phyloP scores from a whole-genome alignment of 2,113 vertebrate genomes.

The Strix uralensis region DNA sequence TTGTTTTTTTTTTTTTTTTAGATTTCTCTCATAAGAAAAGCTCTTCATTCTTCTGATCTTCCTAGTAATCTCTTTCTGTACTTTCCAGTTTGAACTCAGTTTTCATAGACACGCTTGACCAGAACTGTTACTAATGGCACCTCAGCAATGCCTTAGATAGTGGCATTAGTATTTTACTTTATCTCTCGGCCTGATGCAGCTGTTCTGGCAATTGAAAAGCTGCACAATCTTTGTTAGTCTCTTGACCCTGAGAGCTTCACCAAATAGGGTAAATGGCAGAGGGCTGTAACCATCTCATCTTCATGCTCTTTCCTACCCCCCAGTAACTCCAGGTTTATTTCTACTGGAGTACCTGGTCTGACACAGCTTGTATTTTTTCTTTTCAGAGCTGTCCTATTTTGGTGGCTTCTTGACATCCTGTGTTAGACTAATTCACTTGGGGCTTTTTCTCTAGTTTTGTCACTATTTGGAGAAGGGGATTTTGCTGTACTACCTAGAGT shows the following conservation, averaged over 20 bases:
- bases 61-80: not conserved
- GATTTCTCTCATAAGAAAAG: not conserved
- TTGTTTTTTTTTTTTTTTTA: not conserved
- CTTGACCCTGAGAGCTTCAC: not conserved
- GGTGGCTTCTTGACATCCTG: not conserved
- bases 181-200: not conserved
- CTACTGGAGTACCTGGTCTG: not conserved
- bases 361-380: not conserved
- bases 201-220: not conserved
- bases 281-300: not conserved
- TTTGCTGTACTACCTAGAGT: not conserved
- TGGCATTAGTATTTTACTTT: not conserved
- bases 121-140: not conserved
- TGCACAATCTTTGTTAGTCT: not conserved
- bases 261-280: not conserved
- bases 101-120: not conserved
- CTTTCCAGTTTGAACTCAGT: not conserved
- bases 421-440: not conserved
- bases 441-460: not conserved
- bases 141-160: not conserved
- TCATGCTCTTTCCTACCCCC: not conserved
- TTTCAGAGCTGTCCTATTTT: not conserved
- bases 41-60: not conserved
- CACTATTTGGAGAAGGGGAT: not conserved
- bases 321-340: not conserved